A percentile compares a stretch with the other conserved stretches of the same genome.
These are phyloP conservation scores for Linnaemya vulpina DNA, from an alignment of 2,888 invertebrate species.

Conservation along the genomic window DNA sequence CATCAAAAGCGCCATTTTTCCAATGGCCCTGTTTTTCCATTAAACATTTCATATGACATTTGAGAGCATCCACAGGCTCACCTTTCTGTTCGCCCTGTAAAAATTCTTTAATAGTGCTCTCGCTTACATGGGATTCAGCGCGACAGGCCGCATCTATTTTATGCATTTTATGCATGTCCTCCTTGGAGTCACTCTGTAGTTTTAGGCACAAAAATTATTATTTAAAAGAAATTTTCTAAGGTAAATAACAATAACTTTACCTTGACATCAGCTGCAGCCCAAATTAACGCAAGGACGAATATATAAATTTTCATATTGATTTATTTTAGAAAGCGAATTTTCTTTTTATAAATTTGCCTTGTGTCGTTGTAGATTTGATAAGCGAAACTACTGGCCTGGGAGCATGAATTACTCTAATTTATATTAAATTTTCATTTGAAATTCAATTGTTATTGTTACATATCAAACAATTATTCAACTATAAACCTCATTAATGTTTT, in stretches of 20 bases:
- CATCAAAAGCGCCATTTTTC: conserved; percentile 76
- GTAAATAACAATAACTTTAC: conserved; percentile 1
- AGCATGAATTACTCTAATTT: conserved; percentile 37
- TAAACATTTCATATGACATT: conserved; percentile 78
- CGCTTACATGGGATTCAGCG: conserved; percentile 73
- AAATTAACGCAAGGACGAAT: neutral
- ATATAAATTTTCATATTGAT: conserved; percentile 42
- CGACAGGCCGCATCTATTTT: conserved; percentile 70
- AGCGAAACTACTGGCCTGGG: conserved; percentile 24
- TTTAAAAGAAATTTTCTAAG: neutral
- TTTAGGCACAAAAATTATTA: neutral
- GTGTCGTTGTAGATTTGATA: neutral
- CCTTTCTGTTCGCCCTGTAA: conserved; percentile 69
- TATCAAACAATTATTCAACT: neutral
- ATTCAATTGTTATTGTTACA: neutral
- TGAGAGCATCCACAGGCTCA: conserved; percentile 75
- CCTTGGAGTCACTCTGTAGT: conserved; percentile 37
- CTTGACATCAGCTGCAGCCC: conserved; percentile 26
- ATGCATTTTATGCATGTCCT: neutral
- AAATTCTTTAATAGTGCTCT: conserved; percentile 74
- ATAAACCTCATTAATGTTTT: conserved; percentile 10
- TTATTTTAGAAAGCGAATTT: no score
- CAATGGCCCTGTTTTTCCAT: conserved; percentile 79
- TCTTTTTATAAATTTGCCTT: neutral
- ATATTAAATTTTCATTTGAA: conserved; percentile 41